A percentile compares a stretch with the other conserved stretches of the same genome.
phyloP scores from a whole-genome alignment of 2,888 invertebrate species.

The Megamerina dolium region DNA sequence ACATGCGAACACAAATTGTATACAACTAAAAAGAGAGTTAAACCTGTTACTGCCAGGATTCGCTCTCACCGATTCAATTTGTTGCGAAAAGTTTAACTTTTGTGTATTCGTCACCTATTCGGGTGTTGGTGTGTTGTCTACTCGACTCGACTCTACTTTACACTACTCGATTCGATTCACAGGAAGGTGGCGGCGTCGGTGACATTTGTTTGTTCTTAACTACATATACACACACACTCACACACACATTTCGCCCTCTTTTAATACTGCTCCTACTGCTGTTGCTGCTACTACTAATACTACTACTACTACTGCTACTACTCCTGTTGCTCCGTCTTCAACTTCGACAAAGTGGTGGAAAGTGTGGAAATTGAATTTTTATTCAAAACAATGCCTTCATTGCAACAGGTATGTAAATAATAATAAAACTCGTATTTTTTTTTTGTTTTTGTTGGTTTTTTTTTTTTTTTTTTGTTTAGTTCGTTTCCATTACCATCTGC shows the following conservation, averaged over 20 bases:
- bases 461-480: too few relatives aligned
- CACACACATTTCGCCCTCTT: constrained; percentile 12
- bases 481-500: too few relatives aligned
- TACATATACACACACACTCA: constrained; percentile 7
- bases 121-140: too few relatives aligned
- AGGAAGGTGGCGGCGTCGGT: too few relatives aligned
- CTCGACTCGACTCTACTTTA: too few relatives aligned
- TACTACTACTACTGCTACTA: too few relatives aligned
- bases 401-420: constrained; percentile 50
- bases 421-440: constrained; percentile 30
- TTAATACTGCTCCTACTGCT: background rate
- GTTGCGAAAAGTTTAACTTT: too few relatives aligned
- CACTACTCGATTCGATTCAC: background rate
- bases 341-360: constrained; percentile 31
- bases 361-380: constrained; percentile 47
- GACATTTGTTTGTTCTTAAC: constrained; percentile 34
- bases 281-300: constrained; percentile 8
- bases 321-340: background rate
- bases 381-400: constrained; percentile 49
- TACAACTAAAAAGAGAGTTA: constrained; percentile 12
- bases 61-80: too few relatives aligned
- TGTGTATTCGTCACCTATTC: too few relatives aligned
- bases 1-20: background rate
- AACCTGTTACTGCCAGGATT: too few relatives aligned
- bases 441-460: too few relatives aligned